phyloP scores from a whole-genome alignment of 2,113 vertebrate genomes.

The Malaclemys terrapin region DNA sequence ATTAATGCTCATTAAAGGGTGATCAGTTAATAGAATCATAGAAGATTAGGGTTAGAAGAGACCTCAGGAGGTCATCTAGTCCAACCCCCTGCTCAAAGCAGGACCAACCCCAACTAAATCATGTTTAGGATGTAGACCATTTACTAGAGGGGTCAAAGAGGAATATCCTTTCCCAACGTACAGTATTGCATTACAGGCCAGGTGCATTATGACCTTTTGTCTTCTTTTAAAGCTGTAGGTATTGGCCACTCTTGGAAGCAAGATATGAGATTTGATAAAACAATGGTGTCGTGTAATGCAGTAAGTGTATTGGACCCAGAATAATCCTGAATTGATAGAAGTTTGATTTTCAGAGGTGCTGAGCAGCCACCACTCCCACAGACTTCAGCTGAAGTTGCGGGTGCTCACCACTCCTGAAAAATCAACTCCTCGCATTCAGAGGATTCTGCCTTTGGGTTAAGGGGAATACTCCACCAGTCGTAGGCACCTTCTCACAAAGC shows the following conservation, averaged over 20 bases:
- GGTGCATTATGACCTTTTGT: background rate
- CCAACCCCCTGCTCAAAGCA: too few species aligned
- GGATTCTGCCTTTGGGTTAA: background rate
- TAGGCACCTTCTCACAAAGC: background rate
- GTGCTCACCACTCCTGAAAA: background rate
- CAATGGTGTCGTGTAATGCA: background rate
- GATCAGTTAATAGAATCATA: background rate
- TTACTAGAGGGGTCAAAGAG: background rate
- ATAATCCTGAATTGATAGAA: background rate
- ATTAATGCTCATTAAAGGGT: background rate
- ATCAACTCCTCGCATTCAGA: background rate
- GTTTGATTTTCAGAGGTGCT: background rate
- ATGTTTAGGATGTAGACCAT: background rate
- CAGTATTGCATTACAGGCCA: background rate
- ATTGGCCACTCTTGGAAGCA: background rate
- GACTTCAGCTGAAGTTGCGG: background rate
- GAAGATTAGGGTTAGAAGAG: too few species aligned
- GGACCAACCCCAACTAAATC: background rate
- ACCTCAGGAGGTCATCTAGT: too few species aligned
- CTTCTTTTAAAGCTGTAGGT: background rate
- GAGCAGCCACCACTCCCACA: background rate
- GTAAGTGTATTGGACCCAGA: background rate
- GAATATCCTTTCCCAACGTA: background rate
- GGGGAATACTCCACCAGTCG: background rate
- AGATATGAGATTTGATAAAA: background rate